These are phyloP conservation scores for Myathropa florea DNA, from an alignment of 2,888 invertebrate genomes.

Conservation along the genomic window DNA sequence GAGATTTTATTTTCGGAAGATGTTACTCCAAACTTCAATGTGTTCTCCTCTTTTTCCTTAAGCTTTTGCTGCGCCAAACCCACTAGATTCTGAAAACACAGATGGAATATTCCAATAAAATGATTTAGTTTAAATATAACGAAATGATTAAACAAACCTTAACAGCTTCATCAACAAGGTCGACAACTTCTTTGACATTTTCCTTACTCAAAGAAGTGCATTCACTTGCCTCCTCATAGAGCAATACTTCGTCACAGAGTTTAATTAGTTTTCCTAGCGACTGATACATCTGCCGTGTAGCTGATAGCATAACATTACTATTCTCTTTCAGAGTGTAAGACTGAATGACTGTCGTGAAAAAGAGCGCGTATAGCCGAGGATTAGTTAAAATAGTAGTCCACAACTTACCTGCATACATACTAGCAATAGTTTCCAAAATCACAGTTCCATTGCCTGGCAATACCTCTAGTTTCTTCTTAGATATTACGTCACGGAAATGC, in stretches of 20 bases:
- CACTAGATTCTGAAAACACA: slow-evolving; percentile 84
- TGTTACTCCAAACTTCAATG: slow-evolving; percentile 75
- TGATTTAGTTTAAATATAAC: background rate
- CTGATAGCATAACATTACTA: slow-evolving; percentile 82
- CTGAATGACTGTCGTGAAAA: slow-evolving; percentile 76
- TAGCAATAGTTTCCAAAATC: slow-evolving; percentile 94
- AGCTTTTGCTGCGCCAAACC: slow-evolving; percentile 91
- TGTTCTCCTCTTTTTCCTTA: slow-evolving; percentile 82
- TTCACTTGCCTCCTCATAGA: slow-evolving; percentile 81
- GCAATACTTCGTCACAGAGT: slow-evolving; percentile 93
- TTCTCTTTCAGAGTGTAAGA: slow-evolving; percentile 79
- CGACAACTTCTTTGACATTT: slow-evolving; percentile 86
- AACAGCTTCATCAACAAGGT: slow-evolving; percentile 87
- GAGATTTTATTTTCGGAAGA: slow-evolving; percentile 72
- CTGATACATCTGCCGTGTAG: slow-evolving; percentile 92
- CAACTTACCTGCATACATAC: slow-evolving; percentile 87
- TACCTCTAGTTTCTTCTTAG: slow-evolving; percentile 95
- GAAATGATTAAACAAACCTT: slow-evolving; percentile 81
- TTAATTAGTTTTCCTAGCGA: slow-evolving; percentile 93
- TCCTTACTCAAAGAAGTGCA: slow-evolving; percentile 82
- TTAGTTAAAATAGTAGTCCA: background rate
- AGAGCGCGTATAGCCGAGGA: background rate
- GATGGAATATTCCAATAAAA: background rate
- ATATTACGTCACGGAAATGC: slow-evolving; percentile 95
- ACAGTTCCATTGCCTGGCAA: slow-evolving; percentile 96